Conservation (phyloP, 2,113 vertebrate genomes). For the Phalacrocorax carbo region DNA sequence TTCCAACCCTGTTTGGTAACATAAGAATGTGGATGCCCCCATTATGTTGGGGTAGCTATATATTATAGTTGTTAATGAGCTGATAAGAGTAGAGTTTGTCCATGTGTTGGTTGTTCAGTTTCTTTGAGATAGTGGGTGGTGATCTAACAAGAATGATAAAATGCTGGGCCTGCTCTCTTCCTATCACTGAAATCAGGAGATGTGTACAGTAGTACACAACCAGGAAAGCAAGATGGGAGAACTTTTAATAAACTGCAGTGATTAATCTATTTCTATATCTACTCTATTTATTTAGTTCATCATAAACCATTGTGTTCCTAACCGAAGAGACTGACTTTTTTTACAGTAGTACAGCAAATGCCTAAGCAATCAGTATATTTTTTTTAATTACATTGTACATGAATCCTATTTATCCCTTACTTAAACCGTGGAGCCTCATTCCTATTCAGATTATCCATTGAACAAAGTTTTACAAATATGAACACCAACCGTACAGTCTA, state of each 20-base stretch:
- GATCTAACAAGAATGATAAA: neutral
- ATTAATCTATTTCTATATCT: neutral
- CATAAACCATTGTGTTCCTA: neutral
- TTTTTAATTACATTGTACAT: neutral
- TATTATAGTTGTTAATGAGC: neutral
- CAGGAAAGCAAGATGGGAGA: neutral
- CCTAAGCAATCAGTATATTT: neutral
- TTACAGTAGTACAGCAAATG: neutral
- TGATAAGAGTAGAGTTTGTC: neutral
- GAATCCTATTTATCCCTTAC: neutral
- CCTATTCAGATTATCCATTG: neutral
- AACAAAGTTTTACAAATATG: neutral
- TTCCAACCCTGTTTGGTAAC: neutral
- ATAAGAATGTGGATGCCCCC: neutral
- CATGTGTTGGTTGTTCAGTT: neutral
- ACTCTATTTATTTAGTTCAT: neutral
- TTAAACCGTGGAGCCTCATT: neutral
- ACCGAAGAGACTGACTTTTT: neutral
- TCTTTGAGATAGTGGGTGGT: neutral
- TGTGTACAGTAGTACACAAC: neutral
- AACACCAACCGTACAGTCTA: neutral
- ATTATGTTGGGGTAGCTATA: neutral
- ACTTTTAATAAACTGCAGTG: neutral
- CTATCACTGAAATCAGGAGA: neutral
- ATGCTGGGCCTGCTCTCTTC: neutral